Base-by-base conservation (phyloP, 2,888 invertebrate species). In the Mythimna ferrago region DNA sequence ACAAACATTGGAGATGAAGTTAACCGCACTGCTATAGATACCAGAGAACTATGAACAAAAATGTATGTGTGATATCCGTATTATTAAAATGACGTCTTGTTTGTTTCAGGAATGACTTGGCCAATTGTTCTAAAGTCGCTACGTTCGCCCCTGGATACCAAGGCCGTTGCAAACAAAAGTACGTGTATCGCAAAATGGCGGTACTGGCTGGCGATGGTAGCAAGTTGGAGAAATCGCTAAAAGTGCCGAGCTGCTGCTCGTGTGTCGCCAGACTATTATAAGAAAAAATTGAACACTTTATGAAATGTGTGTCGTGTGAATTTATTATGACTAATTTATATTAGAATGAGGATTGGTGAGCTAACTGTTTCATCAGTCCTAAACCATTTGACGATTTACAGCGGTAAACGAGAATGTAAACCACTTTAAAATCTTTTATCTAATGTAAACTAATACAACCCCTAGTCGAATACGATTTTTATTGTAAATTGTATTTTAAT, bases 231-330 rank as follows among this genome's bases (percentile, higher is more conserved):
- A 97, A 97, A 72, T 89, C 93, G 14, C 97, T 98, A 78, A 94
- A 95, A 85, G 93, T 98, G 67, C 98, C 98, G 1, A 97, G 98
- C 35, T 98, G 98, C 86, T 98, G 98, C 89, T 97, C 97, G 66
- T 98, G 98, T 87, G 79, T 78, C 19, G 79, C 79, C 41, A 78
- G 67, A 72, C 16, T 44, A 16, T 60, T 16, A 2, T 71, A 66
- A 54, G 9, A 58, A 73, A 69, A 81, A 56, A 57, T 56, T 11
- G 19, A 65, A 66, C 26, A 70, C 14, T 61, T 60, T n/a, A 64
- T 16, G 4, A 76, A 62, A 48, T 60, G 35, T 67, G 80, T 67
- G 51, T 32, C 58, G 67, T 44, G 65, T 80, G 57, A 57, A 41
- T 26, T 26, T 26, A 26, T 41, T 35, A 70, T 72, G 21, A 60